phyloP scores from a whole-genome alignment of 1,140 invertebrate species.

The Armadillidium nasatum region DNA sequence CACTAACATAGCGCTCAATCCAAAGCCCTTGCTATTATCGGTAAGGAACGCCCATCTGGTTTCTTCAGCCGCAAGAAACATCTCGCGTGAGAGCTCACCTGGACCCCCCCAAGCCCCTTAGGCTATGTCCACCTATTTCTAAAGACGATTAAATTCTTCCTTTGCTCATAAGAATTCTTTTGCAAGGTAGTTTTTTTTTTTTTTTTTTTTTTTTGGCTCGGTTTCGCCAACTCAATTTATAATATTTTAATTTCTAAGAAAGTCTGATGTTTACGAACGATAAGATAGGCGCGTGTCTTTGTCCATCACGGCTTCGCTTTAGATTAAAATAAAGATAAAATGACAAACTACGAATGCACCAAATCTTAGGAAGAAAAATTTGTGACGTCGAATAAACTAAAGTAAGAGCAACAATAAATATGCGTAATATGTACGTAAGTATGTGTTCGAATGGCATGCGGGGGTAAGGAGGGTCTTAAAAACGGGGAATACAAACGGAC shows the following conservation, averaged over 20 bases:
- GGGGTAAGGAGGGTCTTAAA: not conserved
- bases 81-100: not conserved
- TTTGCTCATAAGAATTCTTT: not conserved
- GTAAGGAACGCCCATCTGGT: not conserved
- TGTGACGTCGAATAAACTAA: too few relatives aligned
- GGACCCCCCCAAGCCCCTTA: not conserved
- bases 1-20: not conserved
- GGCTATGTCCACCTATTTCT: slow-evolving; percentile 3
- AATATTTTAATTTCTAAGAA: too few relatives aligned
- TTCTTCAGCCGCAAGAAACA: not conserved
- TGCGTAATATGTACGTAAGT: not conserved
- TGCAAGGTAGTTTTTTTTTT: too few relatives aligned
- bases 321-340: too few relatives aligned
- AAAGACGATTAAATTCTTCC: slow-evolving; percentile 6
- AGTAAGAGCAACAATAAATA: not conserved
- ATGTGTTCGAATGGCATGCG: not conserved
- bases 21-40: not conserved
- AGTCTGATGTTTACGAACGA: too few relatives aligned
- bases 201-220: too few relatives aligned
- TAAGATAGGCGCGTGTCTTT: too few relatives aligned
- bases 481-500: too few relatives aligned
- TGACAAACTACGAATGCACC: too few relatives aligned
- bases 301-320: too few relatives aligned
- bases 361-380: too few relatives aligned
- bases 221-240: too few relatives aligned